These are phyloP conservation scores for Odobenus rosmarus DNA, from an alignment of 2,113 vertebrate species.

Conservation along the genomic window DNA sequence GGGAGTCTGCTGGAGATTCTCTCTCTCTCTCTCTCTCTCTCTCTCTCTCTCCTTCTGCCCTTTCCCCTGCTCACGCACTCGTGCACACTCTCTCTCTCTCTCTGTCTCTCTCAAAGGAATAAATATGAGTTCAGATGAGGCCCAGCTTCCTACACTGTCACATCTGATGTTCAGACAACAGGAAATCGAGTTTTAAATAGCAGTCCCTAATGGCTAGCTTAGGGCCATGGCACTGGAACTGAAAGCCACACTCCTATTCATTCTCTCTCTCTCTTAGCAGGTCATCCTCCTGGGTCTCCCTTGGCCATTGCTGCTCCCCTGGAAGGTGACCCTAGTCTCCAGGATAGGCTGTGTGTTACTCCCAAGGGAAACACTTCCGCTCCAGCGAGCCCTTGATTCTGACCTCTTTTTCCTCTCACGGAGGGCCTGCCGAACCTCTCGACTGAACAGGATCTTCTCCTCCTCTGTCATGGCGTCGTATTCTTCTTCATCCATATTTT, in stretches of 20 bases:
- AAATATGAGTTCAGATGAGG: not conserved
- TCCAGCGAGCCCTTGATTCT: not conserved
- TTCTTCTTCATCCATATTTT: conserved; percentile 89
- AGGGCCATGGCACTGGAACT: not conserved
- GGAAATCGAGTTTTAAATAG: not conserved
- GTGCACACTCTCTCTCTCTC: not conserved
- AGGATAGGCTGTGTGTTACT: not conserved
- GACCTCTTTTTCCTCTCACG: conserved; percentile 86
- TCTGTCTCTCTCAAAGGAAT: not conserved
- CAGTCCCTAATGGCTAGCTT: not conserved
- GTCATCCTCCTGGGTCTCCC: not conserved
- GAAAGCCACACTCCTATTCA: not conserved
- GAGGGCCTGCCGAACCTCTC: conserved; percentile 71
- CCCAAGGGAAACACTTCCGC: accelerated
- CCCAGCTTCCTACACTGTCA: not conserved
- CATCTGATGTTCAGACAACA: not conserved
- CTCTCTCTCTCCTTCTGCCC: not conserved
- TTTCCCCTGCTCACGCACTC: not conserved
- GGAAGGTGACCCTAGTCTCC: not conserved
- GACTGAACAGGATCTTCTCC: conserved; percentile 81
- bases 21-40: not conserved
- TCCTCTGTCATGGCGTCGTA: conserved; percentile 89
- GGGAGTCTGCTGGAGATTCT: not conserved
- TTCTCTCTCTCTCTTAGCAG: not conserved
- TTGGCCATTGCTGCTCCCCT: not conserved